Base-by-base conservation (phyloP, 2,113 vertebrate genomes). In the Rhadina sibilatrix region DNA sequence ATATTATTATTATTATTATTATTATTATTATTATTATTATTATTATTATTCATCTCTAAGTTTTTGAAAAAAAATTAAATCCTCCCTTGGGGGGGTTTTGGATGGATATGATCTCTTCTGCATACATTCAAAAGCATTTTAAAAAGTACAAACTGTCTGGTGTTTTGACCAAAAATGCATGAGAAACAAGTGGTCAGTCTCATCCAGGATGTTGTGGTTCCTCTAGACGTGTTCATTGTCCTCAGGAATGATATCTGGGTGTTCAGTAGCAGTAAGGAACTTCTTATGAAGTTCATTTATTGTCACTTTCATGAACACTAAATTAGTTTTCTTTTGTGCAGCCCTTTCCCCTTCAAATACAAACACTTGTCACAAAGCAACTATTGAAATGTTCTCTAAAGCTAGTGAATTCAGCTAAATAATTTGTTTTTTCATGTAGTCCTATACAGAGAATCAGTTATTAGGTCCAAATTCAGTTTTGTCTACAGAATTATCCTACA, bases 201-300 rank as follows among this genome's bases (percentile, higher is more conserved):
- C 59, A 81, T 88, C 38, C 91, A 94, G 89, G 71, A 87, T 57
- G 24, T 74, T 93, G 83, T 80, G 68, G 79, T 93, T 94, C 88
- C 33, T 83, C 84, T 12, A 88, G 72, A 89, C 6, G 0, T 91
- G 59, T 59, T 94, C 54, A 35, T 27, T 90, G 71, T 30, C 59
- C 61, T 94, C 71, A 89, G 76, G 87, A 94, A 93, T 57, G 33
- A 7, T 74, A 74, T 65, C 56, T 85, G 57, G 4, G 11, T 72
- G 21, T 81, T 87, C 60, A 33, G 25, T 77, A 37, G 83, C 78
- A 57, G 37, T 28, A 31, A 83, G 31, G 64, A 91, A 61, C 11
- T 20, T 46, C 44, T 69, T 59, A 23, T 5, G 14, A 13, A 14
- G 7, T 57, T 83, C 3, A 72, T 69, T 68, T 59, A 30, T 47